These are phyloP conservation scores for Caenorhabditis becei DNA, from an alignment of 2,888 invertebrate species.

Conservation along the genomic window DNA sequence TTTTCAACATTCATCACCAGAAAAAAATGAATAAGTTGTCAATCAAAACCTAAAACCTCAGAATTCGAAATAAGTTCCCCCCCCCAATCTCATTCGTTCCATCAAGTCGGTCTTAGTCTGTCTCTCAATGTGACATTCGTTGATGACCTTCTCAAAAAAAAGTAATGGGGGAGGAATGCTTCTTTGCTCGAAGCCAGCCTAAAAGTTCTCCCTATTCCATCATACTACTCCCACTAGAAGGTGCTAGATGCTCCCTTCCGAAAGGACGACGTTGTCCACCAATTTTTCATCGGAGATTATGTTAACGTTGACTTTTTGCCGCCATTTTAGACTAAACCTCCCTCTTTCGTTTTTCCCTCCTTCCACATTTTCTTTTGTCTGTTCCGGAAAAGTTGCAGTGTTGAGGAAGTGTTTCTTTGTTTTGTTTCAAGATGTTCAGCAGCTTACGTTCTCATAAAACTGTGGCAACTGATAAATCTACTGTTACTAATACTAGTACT, in stretches of 20 bases:
- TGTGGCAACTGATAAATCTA: slow-evolving; percentile 35
- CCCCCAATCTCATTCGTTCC: not conserved
- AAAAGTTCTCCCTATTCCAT: slow-evolving; percentile 3
- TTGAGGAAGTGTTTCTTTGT: not conserved
- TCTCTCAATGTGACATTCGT: not conserved
- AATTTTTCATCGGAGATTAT: slow-evolving; percentile 62
- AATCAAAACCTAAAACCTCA: slow-evolving; percentile 9
- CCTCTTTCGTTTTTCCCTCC: slow-evolving; percentile 3
- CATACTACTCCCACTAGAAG: slow-evolving; percentile 17
- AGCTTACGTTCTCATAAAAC: slow-evolving; percentile 40
- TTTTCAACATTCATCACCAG: not conserved
- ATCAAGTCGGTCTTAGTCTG: not conserved
- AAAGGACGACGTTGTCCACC: slow-evolving; percentile 52
- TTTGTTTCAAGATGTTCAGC: slow-evolving; percentile 45
- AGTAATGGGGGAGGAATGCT: not conserved
- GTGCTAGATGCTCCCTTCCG: slow-evolving; percentile 19
- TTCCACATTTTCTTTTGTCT: slow-evolving; percentile 19
- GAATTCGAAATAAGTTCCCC: not conserved
- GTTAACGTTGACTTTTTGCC: slow-evolving; percentile 56
- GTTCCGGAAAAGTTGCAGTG: slow-evolving; percentile 29
- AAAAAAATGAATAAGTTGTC: slow-evolving; percentile 3
- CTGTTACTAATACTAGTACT: slow-evolving; percentile 49
- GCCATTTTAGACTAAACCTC: slow-evolving; percentile 15
- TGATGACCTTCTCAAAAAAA: slow-evolving; percentile 6
- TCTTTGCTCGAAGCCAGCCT: not conserved